Conservation (phyloP, 2,113 vertebrate genomes). For the Mystacornis crossleyi region DNA sequence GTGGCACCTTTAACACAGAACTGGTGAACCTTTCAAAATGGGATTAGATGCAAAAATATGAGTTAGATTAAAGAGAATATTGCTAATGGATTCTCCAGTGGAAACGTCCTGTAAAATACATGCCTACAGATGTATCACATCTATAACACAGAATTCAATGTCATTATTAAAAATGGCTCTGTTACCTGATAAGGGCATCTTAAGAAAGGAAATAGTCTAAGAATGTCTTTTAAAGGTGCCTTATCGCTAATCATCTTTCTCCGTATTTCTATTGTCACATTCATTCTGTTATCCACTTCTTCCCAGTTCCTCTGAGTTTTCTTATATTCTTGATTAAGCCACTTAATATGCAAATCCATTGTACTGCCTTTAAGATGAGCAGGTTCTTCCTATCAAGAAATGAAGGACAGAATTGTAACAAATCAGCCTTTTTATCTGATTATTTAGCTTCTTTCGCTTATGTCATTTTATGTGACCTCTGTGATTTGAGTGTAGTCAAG, state of each 20-base stretch:
- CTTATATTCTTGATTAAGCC: slow-evolving; percentile 69
- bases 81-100: neutral
- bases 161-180: neutral
- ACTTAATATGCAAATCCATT: slow-evolving; percentile 48
- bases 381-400: slow-evolving; percentile 55
- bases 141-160: neutral
- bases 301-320: slow-evolving; percentile 73
- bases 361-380: neutral
- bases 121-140: neutral
- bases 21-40: neutral
- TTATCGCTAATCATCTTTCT: slow-evolving; percentile 62
- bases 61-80: neutral
- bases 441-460: neutral
- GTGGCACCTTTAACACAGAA: neutral
- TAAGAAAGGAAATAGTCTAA: slow-evolving; percentile 73
- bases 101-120: neutral
- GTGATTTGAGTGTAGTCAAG: neutral
- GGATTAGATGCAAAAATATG: neutral
- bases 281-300: slow-evolving; percentile 72
- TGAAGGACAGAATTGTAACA: neutral
- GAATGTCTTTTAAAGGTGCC: slow-evolving; percentile 66
- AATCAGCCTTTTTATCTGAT: neutral
- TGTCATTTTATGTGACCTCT: neutral
- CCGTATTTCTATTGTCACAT: slow-evolving; percentile 61
- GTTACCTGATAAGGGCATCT: slow-evolving; percentile 73